phyloP scores from a whole-genome alignment of 2,888 invertebrate species.

The Arenicola marina region DNA sequence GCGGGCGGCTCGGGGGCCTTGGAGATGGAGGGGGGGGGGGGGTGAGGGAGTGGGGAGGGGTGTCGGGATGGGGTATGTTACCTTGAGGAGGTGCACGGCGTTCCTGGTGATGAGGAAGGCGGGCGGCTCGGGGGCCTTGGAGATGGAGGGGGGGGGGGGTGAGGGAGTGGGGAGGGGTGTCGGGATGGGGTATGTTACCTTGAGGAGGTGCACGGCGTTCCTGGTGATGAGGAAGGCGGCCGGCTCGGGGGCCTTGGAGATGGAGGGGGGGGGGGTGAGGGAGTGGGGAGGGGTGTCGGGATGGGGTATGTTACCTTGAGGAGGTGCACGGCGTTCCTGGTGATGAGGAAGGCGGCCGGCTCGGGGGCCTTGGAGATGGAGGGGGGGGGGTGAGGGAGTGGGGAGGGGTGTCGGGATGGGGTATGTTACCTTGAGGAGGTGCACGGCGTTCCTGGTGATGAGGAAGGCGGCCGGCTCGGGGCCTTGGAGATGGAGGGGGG shows the following conservation, averaged over 20 bases:
- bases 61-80: too few relatives aligned
- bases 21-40: too few relatives aligned
- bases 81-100: conserved; percentile 69
- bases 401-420: too few relatives aligned
- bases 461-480: conserved; percentile 83
- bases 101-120: conserved; percentile 76
- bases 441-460: conserved; percentile 77
- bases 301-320: conserved; percentile 62
- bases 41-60: too few relatives aligned
- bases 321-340: conserved; percentile 74
- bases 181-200: conserved; percentile 59
- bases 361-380: conserved; percentile 83
- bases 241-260: conserved; percentile 83
- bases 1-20: conserved; percentile 87
- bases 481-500: too few relatives aligned
- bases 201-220: conserved; percentile 71
- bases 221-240: conserved; percentile 78
- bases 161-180: too few relatives aligned
- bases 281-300: too few relatives aligned
- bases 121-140: conserved; percentile 85
- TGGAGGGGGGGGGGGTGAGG: too few relatives aligned
- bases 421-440: conserved; percentile 64
- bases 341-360: conserved; percentile 79
- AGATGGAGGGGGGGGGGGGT: too few relatives aligned
- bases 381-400: too few relatives aligned